A percentile compares a stretch with the other conserved stretches of the same genome.
phyloP scores from a whole-genome alignment of 2,113 vertebrate species.

The cattle (Bos taurus) region DNA sequence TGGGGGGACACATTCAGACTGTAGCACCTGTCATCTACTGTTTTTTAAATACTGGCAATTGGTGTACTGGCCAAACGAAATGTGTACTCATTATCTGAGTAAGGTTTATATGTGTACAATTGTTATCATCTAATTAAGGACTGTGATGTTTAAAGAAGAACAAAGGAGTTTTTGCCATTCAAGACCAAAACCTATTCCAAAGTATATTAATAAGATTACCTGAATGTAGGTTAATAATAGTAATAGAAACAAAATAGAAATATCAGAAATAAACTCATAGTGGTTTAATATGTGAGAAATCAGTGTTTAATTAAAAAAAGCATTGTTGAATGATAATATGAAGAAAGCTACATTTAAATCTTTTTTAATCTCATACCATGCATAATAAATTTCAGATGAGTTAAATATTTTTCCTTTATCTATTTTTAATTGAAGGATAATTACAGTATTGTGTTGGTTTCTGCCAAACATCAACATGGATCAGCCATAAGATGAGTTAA shows the following conservation, averaged over 20 bases:
- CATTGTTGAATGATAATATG: neutral
- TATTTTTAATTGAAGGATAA: neutral
- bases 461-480: neutral
- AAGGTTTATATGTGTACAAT: neutral
- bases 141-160: neutral
- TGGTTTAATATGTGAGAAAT: neutral
- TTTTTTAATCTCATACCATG: neutral
- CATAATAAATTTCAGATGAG: neutral
- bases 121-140: neutral
- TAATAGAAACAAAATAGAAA: neutral
- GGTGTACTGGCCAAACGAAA: neutral
- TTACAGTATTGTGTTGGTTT: neutral
- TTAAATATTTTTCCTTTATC: neutral
- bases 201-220: neutral
- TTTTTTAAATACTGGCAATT: conserved; percentile 1
- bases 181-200: neutral
- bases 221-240: neutral
- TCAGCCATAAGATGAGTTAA: neutral
- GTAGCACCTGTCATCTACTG: neutral
- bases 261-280: neutral
- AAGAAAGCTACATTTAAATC: neutral
- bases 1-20: neutral
- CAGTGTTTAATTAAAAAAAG: neutral
- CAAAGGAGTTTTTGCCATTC: neutral
- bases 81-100: neutral